A percentile compares a stretch with the other conserved stretches of the same genome.
phyloP scores from a whole-genome alignment of 2,888 invertebrate species.

The Mesoligia furuncula region DNA sequence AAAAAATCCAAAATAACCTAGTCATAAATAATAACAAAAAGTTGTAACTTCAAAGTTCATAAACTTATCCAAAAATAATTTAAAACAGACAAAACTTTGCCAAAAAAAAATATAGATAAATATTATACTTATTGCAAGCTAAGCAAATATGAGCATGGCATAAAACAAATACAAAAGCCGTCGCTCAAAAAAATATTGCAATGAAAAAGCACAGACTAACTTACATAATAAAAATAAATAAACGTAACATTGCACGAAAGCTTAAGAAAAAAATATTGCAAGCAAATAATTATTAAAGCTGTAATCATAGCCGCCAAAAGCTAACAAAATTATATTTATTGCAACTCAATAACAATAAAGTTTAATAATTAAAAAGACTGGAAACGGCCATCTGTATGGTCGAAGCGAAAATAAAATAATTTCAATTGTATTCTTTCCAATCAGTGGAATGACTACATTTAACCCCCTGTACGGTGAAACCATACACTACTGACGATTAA shows the following conservation, averaged over 20 bases:
- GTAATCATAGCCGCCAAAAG: slow-evolving; percentile 36
- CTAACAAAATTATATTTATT: slow-evolving; percentile 32
- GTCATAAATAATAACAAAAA: slow-evolving; percentile 36
- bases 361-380: slow-evolving; percentile 13
- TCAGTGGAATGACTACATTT: background rate
- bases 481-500: background rate
- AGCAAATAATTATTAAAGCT: slow-evolving; percentile 56
- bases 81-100: slow-evolving; percentile 1
- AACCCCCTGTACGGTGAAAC: background rate
- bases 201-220: slow-evolving; percentile 43
- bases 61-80: slow-evolving; percentile 12
- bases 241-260: slow-evolving; percentile 52
- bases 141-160: slow-evolving; percentile 55
- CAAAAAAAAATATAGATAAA: slow-evolving; percentile 19
- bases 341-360: slow-evolving; percentile 47
- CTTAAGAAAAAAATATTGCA: slow-evolving; percentile 62
- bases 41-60: slow-evolving; percentile 21
- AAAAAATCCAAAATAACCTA: slow-evolving; percentile 11
- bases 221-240: slow-evolving; percentile 34
- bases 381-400: background rate
- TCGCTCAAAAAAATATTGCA: slow-evolving; percentile 57
- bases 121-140: slow-evolving; percentile 44
- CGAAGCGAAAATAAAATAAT: background rate
- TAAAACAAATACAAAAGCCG: slow-evolving; percentile 55
- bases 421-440: background rate